phyloP scores from a whole-genome alignment of 2,113 vertebrate genomes.

The Strix uralensis region DNA sequence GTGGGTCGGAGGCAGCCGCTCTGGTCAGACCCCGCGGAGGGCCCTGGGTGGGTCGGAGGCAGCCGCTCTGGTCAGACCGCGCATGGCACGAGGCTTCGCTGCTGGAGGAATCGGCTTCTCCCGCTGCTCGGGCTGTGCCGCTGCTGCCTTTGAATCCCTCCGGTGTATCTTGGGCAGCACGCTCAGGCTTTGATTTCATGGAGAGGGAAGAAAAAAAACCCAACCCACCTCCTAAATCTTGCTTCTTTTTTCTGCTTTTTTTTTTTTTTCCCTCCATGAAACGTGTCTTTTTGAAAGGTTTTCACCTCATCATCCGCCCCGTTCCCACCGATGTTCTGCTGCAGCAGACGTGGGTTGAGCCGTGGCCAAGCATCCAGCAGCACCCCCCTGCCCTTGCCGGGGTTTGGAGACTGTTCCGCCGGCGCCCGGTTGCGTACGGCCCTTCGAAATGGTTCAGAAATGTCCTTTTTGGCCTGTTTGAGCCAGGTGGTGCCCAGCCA shows the following conservation, averaged over 20 bases:
- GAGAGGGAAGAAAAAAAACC: background rate
- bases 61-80: background rate
- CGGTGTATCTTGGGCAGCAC: fast-evolving
- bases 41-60: background rate
- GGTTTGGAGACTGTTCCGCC: background rate
- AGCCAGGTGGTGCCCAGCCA: background rate
- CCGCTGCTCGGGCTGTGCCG: background rate
- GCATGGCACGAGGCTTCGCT: background rate
- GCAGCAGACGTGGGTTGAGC: background rate
- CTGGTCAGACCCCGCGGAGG: background rate
- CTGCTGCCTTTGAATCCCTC: background rate
- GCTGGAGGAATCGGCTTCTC: background rate
- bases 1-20: background rate
- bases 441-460: background rate
- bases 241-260: background rate
- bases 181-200: background rate
- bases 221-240: background rate
- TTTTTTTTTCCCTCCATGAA: fast-evolving
- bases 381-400: background rate
- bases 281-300: background rate
- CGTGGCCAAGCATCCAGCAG: background rate
- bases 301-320: background rate
- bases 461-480: background rate
- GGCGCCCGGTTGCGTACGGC: fast-evolving
- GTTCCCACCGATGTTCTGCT: fast-evolving